Conservation (phyloP, 92 coral and sea anemone species). For the Anthopleura xanthogrammica region DNA sequence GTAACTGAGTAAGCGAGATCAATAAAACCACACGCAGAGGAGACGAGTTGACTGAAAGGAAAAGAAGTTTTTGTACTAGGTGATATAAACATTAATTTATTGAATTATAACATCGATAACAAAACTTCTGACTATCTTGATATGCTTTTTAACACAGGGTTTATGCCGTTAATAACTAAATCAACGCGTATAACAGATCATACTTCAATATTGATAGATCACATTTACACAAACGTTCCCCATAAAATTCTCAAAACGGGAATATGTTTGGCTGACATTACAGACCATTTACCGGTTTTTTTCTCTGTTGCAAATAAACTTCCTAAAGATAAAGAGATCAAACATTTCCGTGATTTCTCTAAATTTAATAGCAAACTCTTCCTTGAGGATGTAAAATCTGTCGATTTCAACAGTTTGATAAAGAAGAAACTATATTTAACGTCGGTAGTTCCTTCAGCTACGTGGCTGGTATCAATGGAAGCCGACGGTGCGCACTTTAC, state of each 20-base stretch:
- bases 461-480: too few species aligned
- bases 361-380: conserved; percentile 48
- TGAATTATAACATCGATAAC: conserved; percentile 32
- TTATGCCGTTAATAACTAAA: conserved; percentile 31
- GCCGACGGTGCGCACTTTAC: too few species aligned
- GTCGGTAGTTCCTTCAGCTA: too few species aligned
- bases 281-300: conserved; percentile 58
- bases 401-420: conserved; percentile 41
- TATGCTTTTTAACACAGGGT: conserved; percentile 23
- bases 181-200: conserved; percentile 45
- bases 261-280: conserved; percentile 55
- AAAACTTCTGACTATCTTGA: conserved; percentile 41
- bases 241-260: conserved; percentile 55
- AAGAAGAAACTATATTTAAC: too few species aligned
- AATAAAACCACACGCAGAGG: too few species aligned
- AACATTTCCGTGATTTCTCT: conserved; percentile 56
- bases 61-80: conserved; percentile 33
- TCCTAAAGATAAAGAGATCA: conserved; percentile 21
- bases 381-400: conserved; percentile 36
- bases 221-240: conserved; percentile 57
- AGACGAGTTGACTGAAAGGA: too few species aligned
- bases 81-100: conserved; percentile 29
- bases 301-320: conserved; percentile 49
- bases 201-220: conserved; percentile 47
- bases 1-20: too few species aligned